Evolutionary conservation across 2,113 vertebrate genomes (phyloP), one percentile per base, ranked within the genome.

Genomic region (Entelurus aequoreus): DNA sequence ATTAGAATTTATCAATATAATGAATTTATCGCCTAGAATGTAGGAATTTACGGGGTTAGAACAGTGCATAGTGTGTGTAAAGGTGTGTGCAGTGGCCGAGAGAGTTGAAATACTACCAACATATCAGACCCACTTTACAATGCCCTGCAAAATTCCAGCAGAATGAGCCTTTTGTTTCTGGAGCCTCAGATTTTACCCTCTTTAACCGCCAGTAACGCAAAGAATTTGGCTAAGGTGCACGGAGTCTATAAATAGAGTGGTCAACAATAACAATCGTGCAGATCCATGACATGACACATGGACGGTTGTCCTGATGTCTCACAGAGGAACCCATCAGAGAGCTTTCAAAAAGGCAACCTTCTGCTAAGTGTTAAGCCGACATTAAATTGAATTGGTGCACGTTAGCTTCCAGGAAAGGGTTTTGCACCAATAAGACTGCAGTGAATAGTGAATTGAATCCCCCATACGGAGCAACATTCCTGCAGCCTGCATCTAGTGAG

Each of bases 361-460:
- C 64, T 46, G 72, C 67, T 75, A 74, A 63, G 77, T 10, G 77
- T 67, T 62, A 79, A 76, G 74, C 76, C 74, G 79, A 75, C 74
- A 69, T 76, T 77, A 82, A 82, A 74, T 84, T 79, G 76, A 67
- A 86, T 72, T 76, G 67, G 76, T 68, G 61, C 62, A 66, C 3
- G 50, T 78, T 72, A 77, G 81, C 70, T 79, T 86, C 80, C 81
- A 82, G 83, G 72, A 85, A 84, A 71, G 54, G 50, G 69, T 72
- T 85, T 84, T 84, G 78, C 78, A 76, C 71, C 65, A 81, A 75
- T 69, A 70, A 76, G 69, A 63, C 75, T 72, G 64, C 65, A 80
- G 76, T 83, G 76, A 86, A 85, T 83, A 78, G 80, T 75, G 72
- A 85, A 83, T 83, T 72, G 79, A 84, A 65, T 80, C 74, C 66